Conservation (phyloP, 2,888 invertebrate species). For the Campaea margaritaria region DNA sequence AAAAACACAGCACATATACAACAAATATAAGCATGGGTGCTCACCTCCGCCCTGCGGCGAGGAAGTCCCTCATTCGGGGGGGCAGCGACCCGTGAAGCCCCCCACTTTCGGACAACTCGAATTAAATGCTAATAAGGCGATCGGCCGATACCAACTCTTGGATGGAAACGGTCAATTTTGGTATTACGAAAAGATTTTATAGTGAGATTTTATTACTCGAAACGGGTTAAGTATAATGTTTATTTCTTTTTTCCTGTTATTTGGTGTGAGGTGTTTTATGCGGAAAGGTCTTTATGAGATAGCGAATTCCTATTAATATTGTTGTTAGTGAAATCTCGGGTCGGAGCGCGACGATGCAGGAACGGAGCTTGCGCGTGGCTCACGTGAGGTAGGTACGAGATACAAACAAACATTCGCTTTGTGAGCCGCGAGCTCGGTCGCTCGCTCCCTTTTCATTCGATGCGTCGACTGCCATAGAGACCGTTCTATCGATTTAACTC, state of each 20-base stretch:
- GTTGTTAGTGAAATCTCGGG: conserved; percentile 43
- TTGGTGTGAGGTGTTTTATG: conserved; percentile 33
- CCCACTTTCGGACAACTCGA: conserved; percentile 75
- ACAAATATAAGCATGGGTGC: conserved; percentile 57
- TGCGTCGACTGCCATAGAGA: conserved; percentile 47
- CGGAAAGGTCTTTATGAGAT: conserved; percentile 29
- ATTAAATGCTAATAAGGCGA: conserved; percentile 83
- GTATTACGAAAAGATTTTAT: conserved; percentile 42
- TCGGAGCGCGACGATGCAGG: not conserved
- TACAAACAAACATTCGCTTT: conserved; percentile 49
- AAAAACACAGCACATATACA: conserved; percentile 51
- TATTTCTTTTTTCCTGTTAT: conserved; percentile 39
- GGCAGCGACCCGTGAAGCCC: conserved; percentile 80
- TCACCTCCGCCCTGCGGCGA: conserved; percentile 71
- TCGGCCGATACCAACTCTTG: conserved; percentile 64
- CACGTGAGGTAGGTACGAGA: conserved; percentile 13
- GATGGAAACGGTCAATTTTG: conserved; percentile 51
- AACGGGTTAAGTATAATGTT: conserved; percentile 40
- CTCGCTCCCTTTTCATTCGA: conserved; percentile 56
- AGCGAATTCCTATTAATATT: conserved; percentile 42
- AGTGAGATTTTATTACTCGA: conserved; percentile 39
- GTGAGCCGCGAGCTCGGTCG: conserved; percentile 51
- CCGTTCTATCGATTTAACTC: conserved; percentile 63
- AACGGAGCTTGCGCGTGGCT: not conserved
- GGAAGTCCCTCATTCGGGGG: conserved; percentile 82